Base-by-base conservation (phyloP, 2,797 vertebrate genomes). In the Cyclura pinguis region DNA sequence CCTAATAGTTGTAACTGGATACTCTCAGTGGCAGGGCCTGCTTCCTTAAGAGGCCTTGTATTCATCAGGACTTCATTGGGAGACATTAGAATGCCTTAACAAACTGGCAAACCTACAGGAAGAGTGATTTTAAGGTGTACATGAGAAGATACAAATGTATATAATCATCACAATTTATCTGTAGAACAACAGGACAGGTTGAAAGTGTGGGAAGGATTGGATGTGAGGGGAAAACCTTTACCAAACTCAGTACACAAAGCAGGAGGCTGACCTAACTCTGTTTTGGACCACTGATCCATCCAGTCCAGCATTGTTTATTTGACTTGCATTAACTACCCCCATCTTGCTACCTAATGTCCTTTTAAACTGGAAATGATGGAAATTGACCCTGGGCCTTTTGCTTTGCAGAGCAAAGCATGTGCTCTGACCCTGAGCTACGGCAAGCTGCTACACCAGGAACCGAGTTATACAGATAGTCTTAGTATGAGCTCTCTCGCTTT, bases 81-180 rank as follows among this genome's bases (percentile, higher is more conserved):
- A 82, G 88, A 93, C 93, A 42, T 9, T 24, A 50, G 59, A 92
- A 18, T 83, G 47, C 38, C 73, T 88, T 38, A 42, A 59, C 64
- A 85, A 38, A 47, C 83, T 35, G 59, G 38, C 55, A 67, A 27
- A 38, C 2, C n/a, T 72, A 38, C 27, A n/a, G 7, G 27, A 69
- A 22, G 50, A 77, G n/a, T 90, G 64, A 16, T 59, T 59, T 80
- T 78, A 77, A 29, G 20, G 20, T 47, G 22, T 35, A 3, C 32
- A 1, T 0, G 1, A 85, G 16, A 89, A 88, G 81, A 3, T 84
- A 76, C 52, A 38, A 80, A 89, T 85, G 78, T 47, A 38, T 32
- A 0, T 5, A 7, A 3, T 47, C 47, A 42, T 62, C 77, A 35
- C 67, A 84, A 32, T 10, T 20, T 18, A 83, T 55, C 47, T 55